Evolutionary conservation across 2,113 vertebrate genomes (phyloP).

Genomic region (Atrichornis clamosus): DNA sequence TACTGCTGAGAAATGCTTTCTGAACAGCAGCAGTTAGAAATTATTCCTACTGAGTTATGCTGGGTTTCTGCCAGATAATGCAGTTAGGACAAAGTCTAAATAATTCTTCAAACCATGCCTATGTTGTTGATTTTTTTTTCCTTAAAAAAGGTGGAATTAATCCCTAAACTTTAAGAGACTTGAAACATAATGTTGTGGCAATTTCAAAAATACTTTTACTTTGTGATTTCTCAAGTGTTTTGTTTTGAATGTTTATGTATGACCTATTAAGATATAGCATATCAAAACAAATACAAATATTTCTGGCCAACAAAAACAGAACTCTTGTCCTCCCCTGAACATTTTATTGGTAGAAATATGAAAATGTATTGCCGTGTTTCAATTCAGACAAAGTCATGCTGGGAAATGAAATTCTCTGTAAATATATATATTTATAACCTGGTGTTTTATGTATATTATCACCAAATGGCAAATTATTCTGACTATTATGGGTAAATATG

Average conservation of each 20-base stretch:
- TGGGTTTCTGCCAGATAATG: background rate
- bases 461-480: background rate
- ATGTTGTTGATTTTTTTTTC: background rate
- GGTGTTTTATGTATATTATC: background rate
- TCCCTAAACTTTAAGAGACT: background rate
- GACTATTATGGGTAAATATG: accelerated
- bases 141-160: background rate
- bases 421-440: background rate
- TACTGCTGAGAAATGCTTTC: background rate
- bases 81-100: background rate
- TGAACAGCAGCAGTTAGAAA: background rate
- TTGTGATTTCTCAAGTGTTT: background rate
- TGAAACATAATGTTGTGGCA: background rate
- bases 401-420: background rate
- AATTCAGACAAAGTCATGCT: background rate
- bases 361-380: background rate
- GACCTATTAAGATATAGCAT: background rate
- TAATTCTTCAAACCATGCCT: accelerated
- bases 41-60: background rate
- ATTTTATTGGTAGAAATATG: background rate
- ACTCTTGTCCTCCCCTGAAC: background rate
- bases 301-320: background rate
- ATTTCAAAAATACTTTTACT: background rate
- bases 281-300: background rate
- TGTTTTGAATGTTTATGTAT: background rate